phyloP scores from a whole-genome alignment of 2,888 invertebrate species.

The Acrocyrtus sp. region DNA sequence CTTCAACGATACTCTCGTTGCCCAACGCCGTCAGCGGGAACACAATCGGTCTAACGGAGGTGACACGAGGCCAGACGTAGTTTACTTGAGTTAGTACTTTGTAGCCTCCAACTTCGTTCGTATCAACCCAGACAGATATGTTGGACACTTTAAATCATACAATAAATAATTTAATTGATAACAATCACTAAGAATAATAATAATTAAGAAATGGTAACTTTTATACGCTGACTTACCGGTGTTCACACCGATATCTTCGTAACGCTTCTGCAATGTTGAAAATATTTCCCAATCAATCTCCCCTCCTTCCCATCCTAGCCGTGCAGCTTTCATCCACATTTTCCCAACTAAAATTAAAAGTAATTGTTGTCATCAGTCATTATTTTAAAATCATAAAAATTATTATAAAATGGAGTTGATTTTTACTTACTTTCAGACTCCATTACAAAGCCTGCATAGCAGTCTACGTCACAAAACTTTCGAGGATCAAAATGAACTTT shows the following conservation, averaged over 20 bases:
- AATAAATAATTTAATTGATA: neutral
- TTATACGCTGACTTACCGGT: conserved; percentile 47
- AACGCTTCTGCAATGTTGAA: conserved; percentile 56
- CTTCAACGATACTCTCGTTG: conserved; percentile 60
- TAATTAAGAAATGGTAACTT: neutral
- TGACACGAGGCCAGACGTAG: conserved; percentile 62
- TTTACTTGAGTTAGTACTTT: conserved; percentile 61
- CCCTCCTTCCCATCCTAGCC: conserved; percentile 58
- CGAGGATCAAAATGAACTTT: conserved; percentile 77
- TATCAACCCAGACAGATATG: conserved; percentile 63
- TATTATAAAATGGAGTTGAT: too few species aligned
- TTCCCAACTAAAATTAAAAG: conserved; percentile 55
- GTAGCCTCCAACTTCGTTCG: conserved; percentile 58
- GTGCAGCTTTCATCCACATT: conserved; percentile 54
- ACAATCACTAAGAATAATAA: neutral
- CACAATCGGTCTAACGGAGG: conserved; percentile 51
- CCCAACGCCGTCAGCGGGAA: conserved; percentile 62
- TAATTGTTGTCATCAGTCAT: too few species aligned
- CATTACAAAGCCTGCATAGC: conserved; percentile 80
- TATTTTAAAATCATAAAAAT: too few species aligned
- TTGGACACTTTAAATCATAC: conserved; percentile 64
- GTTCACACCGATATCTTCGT: conserved; percentile 58
- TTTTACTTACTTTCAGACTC: conserved; percentile 72
- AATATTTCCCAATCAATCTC: conserved; percentile 59
- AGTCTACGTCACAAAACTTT: conserved; percentile 76